Evolutionary conservation across 2,888 invertebrate genomes (phyloP).

Genomic region (Steinernema hermaphroditum): DNA sequence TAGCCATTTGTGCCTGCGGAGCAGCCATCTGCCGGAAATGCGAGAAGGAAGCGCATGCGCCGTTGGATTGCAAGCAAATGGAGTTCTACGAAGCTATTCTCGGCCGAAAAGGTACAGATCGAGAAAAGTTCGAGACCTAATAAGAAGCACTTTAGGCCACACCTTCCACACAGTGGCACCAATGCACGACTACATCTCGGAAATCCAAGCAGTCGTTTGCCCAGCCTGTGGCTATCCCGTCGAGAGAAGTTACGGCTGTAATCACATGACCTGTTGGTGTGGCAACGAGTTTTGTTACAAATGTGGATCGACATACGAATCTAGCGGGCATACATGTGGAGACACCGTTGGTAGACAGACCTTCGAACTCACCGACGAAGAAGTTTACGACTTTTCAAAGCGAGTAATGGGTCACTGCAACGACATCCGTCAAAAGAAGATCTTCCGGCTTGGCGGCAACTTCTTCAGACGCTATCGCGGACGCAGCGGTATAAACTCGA

Average conservation of each 20-base stretch:
- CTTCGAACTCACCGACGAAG: slow-evolving; percentile 8
- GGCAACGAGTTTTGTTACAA: slow-evolving; percentile 29
- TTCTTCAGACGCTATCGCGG: slow-evolving; percentile 19
- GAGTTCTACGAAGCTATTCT: slow-evolving; percentile 8
- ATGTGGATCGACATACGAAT: background rate
- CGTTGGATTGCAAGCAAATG: slow-evolving; percentile 14
- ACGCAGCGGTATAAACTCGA: background rate
- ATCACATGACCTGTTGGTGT: slow-evolving; percentile 33
- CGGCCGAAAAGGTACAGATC: background rate
- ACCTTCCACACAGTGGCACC: background rate
- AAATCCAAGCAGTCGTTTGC: slow-evolving; percentile 16
- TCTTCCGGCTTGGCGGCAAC: background rate
- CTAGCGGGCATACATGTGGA: background rate
- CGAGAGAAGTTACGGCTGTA: slow-evolving; percentile 6
- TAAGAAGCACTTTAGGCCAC: background rate
- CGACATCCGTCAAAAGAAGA: slow-evolving; percentile 16
- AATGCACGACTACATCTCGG: background rate
- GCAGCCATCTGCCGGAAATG: slow-evolving; percentile 9
- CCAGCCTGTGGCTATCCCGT: slow-evolving; percentile 20
- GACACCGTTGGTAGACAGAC: background rate
- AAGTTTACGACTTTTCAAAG: background rate
- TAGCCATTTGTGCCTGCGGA: background rate
- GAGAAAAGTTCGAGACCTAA: background rate
- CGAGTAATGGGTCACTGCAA: background rate
- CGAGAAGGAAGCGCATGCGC: background rate